A percentile compares a stretch with the other conserved stretches of the same genome.
phyloP scores from a whole-genome alignment of 2,113 vertebrate genomes.

The mouse (Mus musculus) region GRCm39 chr7:95615001-95615500 shows the following conservation, averaged over 20 bases:
- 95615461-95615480: background rate
- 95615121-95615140: background rate
- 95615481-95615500: background rate
- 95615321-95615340: background rate
- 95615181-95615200: too few species aligned
- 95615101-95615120: background rate
- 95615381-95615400: background rate
- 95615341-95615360: background rate
- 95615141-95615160: background rate
- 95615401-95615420: background rate
- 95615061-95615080: background rate
- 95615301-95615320: background rate
- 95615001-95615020: background rate
- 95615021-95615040: background rate
- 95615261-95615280: background rate
- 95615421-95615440: background rate
- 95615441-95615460: background rate
- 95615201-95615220: background rate
- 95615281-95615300: constrained; percentile 18
- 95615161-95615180: background rate
- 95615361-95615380: background rate
- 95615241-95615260: background rate
- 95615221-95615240: background rate
- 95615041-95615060: background rate
- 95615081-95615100: background rate